Base-by-base conservation (phyloP, 2,797 vertebrate genomes). In the Heteromormyrus szaboi region DNA sequence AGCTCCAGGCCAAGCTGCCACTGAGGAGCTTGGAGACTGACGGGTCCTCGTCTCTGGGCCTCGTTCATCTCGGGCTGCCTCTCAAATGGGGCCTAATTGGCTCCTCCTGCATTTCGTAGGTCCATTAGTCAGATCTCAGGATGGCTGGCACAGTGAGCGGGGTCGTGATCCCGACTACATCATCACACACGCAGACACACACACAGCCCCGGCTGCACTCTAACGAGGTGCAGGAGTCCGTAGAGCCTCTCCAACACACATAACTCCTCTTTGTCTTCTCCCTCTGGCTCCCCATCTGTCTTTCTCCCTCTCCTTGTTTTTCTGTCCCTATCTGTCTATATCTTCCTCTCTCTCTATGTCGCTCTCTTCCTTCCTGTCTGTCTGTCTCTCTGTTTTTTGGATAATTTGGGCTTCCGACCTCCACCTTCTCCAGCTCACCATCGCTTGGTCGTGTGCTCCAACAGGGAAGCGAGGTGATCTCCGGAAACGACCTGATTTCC, bases 11-110 rank as follows among this genome's bases (percentile, higher is more conserved):
- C 41, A 48, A 84, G 76, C 56, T 19, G 2, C 51, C 50, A 2
- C 65, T 51, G 48, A 65, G 54, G 33, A 22, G 11, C 50, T 25
- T 7, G 19, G 79, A 25, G 33, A 59, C 19, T 85, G 65, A 51
- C 51, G 68, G 85, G 1, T 2, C 7, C 11, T 33, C 29, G 7
- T 17, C 62, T 41, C 25, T 22, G 81, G 44, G 44, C 14, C 54
- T 25, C 3, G 56, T 53, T 68, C 46, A 2, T 89, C 41, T 85
- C 25, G 8, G 25, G 56, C 53, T 6, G 44, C 50, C 17, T 86
- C 41, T 50, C 53, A 65, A 85, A 89, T 51, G 79, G 81, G 62
- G 25, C 81, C 22, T 85, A 53, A 85, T 89, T 85, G 88, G 72
- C 87, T 85, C 46, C 37, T 89, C 19, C 76, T 65, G 56, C 25